phyloP scores from a whole-genome alignment of 1,140 invertebrate genomes.

The Euglossa dilemma region DNA sequence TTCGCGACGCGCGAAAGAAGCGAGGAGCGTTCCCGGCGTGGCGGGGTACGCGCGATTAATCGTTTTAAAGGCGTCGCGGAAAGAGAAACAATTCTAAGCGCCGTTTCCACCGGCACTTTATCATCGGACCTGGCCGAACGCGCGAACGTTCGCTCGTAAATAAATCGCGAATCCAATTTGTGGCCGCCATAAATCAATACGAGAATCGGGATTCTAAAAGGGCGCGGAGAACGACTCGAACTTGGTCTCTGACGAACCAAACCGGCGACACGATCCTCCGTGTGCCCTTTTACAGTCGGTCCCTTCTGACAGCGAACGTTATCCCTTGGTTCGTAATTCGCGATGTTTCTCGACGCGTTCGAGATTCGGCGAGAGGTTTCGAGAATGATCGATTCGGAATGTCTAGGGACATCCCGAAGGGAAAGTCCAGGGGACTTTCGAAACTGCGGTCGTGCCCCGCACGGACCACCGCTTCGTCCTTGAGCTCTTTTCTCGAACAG shows the following conservation, averaged over 20 bases:
- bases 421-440: not conserved
- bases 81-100: conserved; percentile 49
- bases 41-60: too few species aligned
- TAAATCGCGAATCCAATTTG: conserved; percentile 60
- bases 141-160: conserved; percentile 46
- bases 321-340: not conserved
- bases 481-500: conserved; percentile 29
- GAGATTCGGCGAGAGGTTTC: too few species aligned
- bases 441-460: not conserved
- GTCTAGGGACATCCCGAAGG: not conserved
- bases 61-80: conserved; percentile 24
- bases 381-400: not conserved
- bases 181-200: conserved; percentile 54
- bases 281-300: too few species aligned
- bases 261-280: not conserved
- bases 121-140: conserved; percentile 20
- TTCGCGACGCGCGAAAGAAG: too few species aligned
- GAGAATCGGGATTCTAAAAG: conserved; percentile 51
- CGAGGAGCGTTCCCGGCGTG: too few species aligned
- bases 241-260: conserved; percentile 18
- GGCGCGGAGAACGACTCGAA: conserved; percentile 34
- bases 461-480: not conserved
- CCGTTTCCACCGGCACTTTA: conserved; percentile 37
- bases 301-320: too few species aligned
- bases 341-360: too few species aligned